phyloP scores from a whole-genome alignment of 1,140 invertebrate genomes.

The Saxidomus purpurata region DNA sequence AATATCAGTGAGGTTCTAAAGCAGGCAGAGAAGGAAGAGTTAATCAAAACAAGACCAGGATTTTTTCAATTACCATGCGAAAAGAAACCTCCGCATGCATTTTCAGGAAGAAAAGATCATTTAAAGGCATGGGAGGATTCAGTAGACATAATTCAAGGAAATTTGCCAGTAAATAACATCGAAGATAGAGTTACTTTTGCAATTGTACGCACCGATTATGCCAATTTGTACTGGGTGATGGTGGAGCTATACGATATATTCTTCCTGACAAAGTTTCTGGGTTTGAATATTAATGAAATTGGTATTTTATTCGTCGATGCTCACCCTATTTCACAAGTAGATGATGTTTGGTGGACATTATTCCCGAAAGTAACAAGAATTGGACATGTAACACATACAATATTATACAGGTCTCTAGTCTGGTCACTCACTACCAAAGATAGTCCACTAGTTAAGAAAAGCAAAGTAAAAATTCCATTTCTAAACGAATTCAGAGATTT shows the following conservation, averaged over 20 bases:
- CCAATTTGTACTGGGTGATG: constrained; percentile 6
- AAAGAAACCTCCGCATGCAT: constrained; percentile 16
- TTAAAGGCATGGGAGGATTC: constrained; percentile 65
- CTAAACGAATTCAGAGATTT: background rate
- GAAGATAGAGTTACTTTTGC: constrained; percentile 50
- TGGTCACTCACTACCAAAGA: background rate
- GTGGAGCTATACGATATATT: background rate
- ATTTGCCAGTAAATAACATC: background rate
- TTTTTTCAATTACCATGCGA: constrained; percentile 74
- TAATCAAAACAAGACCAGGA: constrained; percentile 68
- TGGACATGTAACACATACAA: background rate
- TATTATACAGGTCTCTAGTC: background rate
- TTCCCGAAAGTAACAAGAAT: background rate
- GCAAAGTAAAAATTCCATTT: background rate
- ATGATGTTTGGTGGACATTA: background rate
- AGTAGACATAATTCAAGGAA: constrained; percentile 24
- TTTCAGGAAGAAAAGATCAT: constrained; percentile 55
- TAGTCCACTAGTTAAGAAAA: constrained; percentile 31
- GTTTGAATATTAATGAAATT: background rate
- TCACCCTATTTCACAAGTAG: background rate
- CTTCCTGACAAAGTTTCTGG: background rate
- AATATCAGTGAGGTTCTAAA: constrained; percentile 75
- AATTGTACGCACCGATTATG: background rate
- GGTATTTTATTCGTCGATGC: background rate
- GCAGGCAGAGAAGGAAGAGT: constrained; percentile 79